Conservation (phyloP, 2,113 vertebrate species). For the Bathybates hornii region DNA sequence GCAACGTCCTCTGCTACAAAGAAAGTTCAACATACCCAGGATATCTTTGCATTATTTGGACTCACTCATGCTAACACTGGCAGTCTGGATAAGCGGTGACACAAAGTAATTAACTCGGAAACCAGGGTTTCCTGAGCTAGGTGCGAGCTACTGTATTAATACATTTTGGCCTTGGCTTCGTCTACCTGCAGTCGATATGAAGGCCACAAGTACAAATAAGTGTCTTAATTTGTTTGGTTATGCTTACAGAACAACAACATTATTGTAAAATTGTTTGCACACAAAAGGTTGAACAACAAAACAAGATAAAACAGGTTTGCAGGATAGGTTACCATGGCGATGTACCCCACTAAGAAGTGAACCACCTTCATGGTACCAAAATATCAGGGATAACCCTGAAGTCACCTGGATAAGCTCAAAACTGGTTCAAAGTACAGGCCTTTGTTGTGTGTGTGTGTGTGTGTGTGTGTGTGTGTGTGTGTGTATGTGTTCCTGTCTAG, state of each 20-base stretch:
- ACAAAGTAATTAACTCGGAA: background rate
- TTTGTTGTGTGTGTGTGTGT: background rate
- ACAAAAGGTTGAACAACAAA: background rate
- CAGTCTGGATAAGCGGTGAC: fast-evolving
- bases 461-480: background rate
- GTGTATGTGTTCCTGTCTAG: background rate
- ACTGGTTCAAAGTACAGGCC: background rate
- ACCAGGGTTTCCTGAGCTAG: background rate
- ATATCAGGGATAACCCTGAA: background rate
- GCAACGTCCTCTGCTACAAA: background rate
- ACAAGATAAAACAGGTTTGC: fast-evolving
- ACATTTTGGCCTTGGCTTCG: background rate
- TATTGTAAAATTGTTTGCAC: background rate
- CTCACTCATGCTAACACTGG: background rate
- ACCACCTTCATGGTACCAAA: background rate
- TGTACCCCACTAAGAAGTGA: background rate
- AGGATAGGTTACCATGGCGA: background rate
- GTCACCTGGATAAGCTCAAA: background rate
- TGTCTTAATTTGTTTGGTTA: background rate
- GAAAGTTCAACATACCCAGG: background rate
- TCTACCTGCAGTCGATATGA: background rate
- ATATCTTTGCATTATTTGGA: background rate
- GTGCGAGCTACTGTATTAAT: fast-evolving
- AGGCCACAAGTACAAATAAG: background rate
- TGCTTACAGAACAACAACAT: background rate